Evolutionary conservation across 2,888 invertebrate species (phyloP).

Genomic region (Drosophila phalerata): DNA sequence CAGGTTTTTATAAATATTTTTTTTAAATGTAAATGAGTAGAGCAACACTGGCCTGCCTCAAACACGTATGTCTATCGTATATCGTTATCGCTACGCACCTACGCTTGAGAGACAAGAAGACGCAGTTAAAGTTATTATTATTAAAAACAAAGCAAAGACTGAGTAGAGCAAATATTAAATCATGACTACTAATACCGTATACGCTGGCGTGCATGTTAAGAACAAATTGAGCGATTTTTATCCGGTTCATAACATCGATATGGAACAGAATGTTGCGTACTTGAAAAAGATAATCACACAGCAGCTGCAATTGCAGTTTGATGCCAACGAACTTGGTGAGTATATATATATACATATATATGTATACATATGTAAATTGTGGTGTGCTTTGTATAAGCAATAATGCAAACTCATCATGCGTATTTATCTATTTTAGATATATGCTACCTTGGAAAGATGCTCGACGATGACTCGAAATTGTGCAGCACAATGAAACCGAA

Average conservation of each 20-base stretch:
- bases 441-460: slow-evolving; percentile 88
- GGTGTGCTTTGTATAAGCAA: slow-evolving; percentile 5
- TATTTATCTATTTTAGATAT: slow-evolving; percentile 86
- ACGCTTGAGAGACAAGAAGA: slow-evolving; percentile 32
- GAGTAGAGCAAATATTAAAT: slow-evolving; percentile 4
- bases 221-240: slow-evolving; percentile 86
- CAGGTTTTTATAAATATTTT: neutral
- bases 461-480: slow-evolving; percentile 87
- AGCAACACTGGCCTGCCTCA: slow-evolving; percentile 34
- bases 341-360: slow-evolving; percentile 9
- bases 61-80: slow-evolving; percentile 23
- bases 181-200: slow-evolving; percentile 68
- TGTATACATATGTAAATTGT: neutral
- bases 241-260: slow-evolving; percentile 87
- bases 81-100: slow-evolving; percentile 39
- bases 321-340: slow-evolving; percentile 87
- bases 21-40: slow-evolving; percentile 11
- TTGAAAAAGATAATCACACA: slow-evolving; percentile 86
- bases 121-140: slow-evolving; percentile 49
- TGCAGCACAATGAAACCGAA: slow-evolving; percentile 87
- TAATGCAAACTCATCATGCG: slow-evolving; percentile 62
- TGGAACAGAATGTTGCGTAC: slow-evolving; percentile 87
- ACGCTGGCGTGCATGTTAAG: slow-evolving; percentile 86
- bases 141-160: slow-evolving; percentile 39
- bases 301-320: slow-evolving; percentile 86